Percentiles rank a stretch among this genome's conserved stretches.
phyloP scores from a whole-genome alignment of 1,140 invertebrate genomes.

The Ceratina calcarata region DNA sequence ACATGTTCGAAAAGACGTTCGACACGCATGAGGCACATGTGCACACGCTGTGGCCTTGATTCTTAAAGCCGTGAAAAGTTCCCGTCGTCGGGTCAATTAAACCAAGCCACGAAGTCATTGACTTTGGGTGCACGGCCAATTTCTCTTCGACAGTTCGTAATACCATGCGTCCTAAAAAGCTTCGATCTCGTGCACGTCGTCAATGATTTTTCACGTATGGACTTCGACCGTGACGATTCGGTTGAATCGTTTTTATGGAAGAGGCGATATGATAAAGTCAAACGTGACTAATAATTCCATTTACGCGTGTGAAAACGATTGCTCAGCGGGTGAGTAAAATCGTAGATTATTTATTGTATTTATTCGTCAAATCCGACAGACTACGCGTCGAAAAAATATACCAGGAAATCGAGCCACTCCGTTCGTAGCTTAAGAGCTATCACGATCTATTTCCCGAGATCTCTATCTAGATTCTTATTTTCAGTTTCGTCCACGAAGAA shows the following conservation, averaged over 20 bases:
- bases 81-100: slow-evolving; percentile 67
- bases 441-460: neutral
- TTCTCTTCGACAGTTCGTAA: slow-evolving; percentile 54
- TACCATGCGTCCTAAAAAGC: slow-evolving; percentile 19
- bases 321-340: slow-evolving; percentile 33
- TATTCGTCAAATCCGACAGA: neutral
- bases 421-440: neutral
- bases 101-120: slow-evolving; percentile 72
- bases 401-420: slow-evolving; percentile 25
- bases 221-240: too few relatives aligned
- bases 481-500: too few relatives aligned
- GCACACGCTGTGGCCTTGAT: slow-evolving; percentile 63
- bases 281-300: slow-evolving; percentile 14
- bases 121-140: slow-evolving; percentile 64
- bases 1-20: slow-evolving; percentile 8
- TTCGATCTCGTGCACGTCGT: too few relatives aligned
- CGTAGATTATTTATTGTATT: slow-evolving; percentile 30
- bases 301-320: slow-evolving; percentile 22
- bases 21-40: neutral
- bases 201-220: too few relatives aligned
- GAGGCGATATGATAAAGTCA: neutral
- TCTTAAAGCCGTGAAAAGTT: slow-evolving; percentile 67
- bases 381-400: neutral
- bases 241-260: neutral
- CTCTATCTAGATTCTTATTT: too few relatives aligned